Percentiles rank a stretch among this genome's conserved stretches.
phyloP scores from a whole-genome alignment of 2,113 vertebrate genomes.

The Guaruba guarouba region DNA sequence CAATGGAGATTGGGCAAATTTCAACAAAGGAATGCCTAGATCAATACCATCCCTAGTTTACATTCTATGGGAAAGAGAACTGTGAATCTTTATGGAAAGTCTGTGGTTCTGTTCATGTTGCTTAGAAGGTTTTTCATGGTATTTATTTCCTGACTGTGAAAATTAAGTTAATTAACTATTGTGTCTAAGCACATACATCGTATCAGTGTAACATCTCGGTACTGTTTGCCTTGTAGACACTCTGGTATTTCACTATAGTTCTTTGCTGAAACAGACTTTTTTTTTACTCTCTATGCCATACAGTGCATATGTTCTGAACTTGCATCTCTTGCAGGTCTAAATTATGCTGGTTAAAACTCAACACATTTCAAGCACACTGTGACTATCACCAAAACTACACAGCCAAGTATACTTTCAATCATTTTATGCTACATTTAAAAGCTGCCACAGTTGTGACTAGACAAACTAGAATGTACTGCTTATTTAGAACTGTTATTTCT shows the following conservation, averaged over 20 bases:
- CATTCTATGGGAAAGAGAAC: constrained; percentile 15
- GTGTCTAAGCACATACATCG: neutral
- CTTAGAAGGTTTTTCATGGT: constrained; percentile 2
- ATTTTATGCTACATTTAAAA: constrained; percentile 2
- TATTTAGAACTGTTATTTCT: constrained; percentile 32
- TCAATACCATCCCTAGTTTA: neutral
- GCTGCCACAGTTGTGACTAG: neutral
- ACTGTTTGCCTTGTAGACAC: constrained; percentile 7
- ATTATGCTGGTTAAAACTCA: constrained; percentile 40
- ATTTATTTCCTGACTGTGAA: neutral
- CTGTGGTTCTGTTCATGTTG: neutral
- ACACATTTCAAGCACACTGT: constrained; percentile 54
- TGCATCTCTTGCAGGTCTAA: constrained; percentile 30
- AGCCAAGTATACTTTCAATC: constrained; percentile 1
- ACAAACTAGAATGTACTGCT: constrained; percentile 34
- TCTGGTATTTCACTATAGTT: neutral
- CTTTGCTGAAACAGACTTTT: constrained; percentile 4
- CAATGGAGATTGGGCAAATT: neutral
- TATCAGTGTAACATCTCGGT: neutral
- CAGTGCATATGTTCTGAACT: constrained; percentile 2
- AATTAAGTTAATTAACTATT: neutral
- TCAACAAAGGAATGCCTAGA: neutral
- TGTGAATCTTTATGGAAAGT: constrained; percentile 21
- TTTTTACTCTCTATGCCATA: constrained; percentile 41
- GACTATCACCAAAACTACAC: constrained; percentile 38